Percentiles rank a stretch among this genome's conserved stretches.
These are phyloP conservation scores for Leptopterna dolabrata DNA, from an alignment of 2,888 invertebrate species.

Conservation along the genomic window DNA sequence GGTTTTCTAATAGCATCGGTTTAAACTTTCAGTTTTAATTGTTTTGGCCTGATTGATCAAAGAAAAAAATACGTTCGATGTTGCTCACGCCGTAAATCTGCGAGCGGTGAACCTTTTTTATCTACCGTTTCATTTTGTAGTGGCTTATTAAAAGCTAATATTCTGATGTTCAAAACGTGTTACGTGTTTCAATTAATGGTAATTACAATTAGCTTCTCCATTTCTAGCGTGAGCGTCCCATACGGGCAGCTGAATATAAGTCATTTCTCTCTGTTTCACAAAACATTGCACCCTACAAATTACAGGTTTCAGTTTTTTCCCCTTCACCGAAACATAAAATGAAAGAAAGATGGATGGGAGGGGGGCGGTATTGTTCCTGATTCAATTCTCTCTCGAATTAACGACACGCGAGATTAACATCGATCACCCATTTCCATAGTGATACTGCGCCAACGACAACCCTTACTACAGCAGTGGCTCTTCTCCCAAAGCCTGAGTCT, in stretches of 20 bases:
- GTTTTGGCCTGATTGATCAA: too few relatives aligned
- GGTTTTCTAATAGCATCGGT: too few relatives aligned
- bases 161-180: neutral
- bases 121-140: too few relatives aligned
- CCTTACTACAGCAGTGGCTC: neutral
- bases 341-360: slow-evolving; percentile 1
- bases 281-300: neutral
- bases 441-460: slow-evolving; percentile 20
- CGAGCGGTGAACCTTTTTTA: too few relatives aligned
- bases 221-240: neutral
- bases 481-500: too few relatives aligned
- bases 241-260: neutral
- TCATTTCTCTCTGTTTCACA: neutral
- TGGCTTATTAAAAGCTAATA: neutral
- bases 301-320: neutral
- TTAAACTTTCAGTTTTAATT: too few relatives aligned
- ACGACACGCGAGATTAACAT: slow-evolving; percentile 37
- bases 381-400: slow-evolving; percentile 33
- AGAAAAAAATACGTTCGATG: too few relatives aligned
- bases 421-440: slow-evolving; percentile 33
- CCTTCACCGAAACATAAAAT: neutral
- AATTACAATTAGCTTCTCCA: neutral
- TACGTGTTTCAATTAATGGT: neutral
- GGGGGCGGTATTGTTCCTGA: neutral
- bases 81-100: too few relatives aligned